These are phyloP conservation scores for Crossaster papposus DNA, from an alignment of 53 echinoderm and acorn worm species.

Conservation along the genomic window DNA sequence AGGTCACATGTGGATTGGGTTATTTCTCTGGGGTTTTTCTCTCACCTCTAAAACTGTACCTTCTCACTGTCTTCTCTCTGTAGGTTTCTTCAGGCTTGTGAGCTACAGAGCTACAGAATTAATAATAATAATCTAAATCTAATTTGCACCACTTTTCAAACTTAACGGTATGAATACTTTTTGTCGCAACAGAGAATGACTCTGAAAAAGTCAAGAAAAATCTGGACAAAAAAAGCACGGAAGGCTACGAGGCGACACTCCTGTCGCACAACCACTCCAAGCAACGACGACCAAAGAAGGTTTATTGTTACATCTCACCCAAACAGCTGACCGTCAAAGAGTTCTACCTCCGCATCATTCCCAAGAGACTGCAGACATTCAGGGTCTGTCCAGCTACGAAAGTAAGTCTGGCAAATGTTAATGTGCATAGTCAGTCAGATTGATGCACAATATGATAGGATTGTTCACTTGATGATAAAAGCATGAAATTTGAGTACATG, in stretches of 20 bases:
- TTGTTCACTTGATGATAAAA: too few species aligned
- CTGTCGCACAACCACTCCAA: conserved; percentile 77
- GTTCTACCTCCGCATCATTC: conserved; percentile 95
- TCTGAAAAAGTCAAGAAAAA: conserved; percentile 86
- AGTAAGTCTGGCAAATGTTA: conserved; percentile 44
- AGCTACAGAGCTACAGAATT: too few species aligned
- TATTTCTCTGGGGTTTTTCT: too few species aligned
- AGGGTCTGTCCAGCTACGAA: conserved; percentile 97
- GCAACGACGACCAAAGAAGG: conserved; percentile 87
- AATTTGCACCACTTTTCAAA: too few species aligned
- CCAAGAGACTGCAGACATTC: conserved; percentile 89
- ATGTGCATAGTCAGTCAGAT: too few species aligned
- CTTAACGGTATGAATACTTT: neutral
- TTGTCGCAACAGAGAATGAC: conserved; percentile 68
- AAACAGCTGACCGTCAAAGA: conserved; percentile 97
- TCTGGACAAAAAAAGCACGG: conserved; percentile 88
- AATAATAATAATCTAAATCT: too few species aligned
- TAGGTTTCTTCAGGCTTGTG: too few species aligned
- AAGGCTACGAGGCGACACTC: conserved; percentile 81
- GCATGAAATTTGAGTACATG: too few species aligned
- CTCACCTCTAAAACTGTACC: too few species aligned
- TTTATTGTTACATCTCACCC: conserved; percentile 94
- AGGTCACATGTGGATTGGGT: too few species aligned
- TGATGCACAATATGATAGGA: too few species aligned
- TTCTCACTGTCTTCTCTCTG: too few species aligned